A percentile compares a stretch with the other conserved stretches of the same genome.
Evolutionary conservation across 2,888 invertebrate species (phyloP).

Genomic region (Tyria jacobaeae): DNA sequence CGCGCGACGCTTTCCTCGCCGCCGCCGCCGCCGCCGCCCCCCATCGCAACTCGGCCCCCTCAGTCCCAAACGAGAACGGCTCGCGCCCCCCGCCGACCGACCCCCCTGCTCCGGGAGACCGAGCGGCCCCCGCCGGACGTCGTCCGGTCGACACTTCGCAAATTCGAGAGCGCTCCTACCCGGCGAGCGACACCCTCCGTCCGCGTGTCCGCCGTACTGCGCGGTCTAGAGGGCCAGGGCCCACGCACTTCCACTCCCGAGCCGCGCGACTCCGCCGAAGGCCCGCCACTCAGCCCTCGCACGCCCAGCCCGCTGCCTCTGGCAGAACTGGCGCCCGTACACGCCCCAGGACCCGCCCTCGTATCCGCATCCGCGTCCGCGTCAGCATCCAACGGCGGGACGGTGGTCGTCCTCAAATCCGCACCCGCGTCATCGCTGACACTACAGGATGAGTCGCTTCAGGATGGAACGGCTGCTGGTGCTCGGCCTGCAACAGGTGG

Average conservation of each 20-base stretch:
- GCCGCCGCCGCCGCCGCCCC: slow-evolving; percentile 70
- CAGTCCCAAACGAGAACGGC: slow-evolving; percentile 78
- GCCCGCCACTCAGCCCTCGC: slow-evolving; percentile 56
- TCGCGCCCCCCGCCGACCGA: slow-evolving; percentile 78
- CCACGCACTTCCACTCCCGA: slow-evolving; percentile 72
- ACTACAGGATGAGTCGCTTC: slow-evolving; percentile 2
- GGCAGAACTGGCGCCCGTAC: slow-evolving; percentile 84
- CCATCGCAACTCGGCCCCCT: slow-evolving; percentile 67
- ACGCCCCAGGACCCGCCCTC: slow-evolving; percentile 38
- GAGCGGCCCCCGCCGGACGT: slow-evolving; percentile 94
- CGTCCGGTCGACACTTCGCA: slow-evolving; percentile 93
- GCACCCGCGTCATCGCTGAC: slow-evolving; percentile 54
- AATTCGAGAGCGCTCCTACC: slow-evolving; percentile 91
- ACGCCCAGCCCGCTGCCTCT: slow-evolving; percentile 78
- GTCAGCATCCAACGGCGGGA: not conserved
- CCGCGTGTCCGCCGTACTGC: slow-evolving; percentile 77
- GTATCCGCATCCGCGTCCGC: slow-evolving; percentile 37
- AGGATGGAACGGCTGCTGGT: not conserved
- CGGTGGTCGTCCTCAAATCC: slow-evolving; percentile 34
- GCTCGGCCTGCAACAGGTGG: slow-evolving; percentile 49
- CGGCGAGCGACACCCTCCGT: slow-evolving; percentile 83
- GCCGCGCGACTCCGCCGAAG: slow-evolving; percentile 54
- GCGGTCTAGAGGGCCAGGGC: slow-evolving; percentile 67
- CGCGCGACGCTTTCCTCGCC: slow-evolving; percentile 85
- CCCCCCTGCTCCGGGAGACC: slow-evolving; percentile 85